phyloP scores from a whole-genome alignment of 2,888 invertebrate genomes.

The Euphydryas editha region DNA sequence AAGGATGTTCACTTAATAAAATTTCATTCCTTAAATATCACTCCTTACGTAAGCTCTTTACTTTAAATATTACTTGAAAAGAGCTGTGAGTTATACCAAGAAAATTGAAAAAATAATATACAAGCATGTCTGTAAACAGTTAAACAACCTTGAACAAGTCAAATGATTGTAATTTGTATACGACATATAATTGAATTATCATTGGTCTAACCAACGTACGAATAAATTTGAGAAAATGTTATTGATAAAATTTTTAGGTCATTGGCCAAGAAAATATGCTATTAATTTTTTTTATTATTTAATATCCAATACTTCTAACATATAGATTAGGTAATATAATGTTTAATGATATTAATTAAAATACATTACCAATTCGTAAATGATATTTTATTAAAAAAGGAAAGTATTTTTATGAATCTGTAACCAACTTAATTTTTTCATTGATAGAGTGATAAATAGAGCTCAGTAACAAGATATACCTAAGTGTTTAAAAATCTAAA shows the following conservation, averaged over 20 bases:
- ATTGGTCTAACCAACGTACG: conserved; percentile 8
- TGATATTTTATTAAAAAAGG: too few relatives aligned
- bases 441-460: too few relatives aligned
- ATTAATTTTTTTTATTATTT: too few relatives aligned
- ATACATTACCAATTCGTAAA: too few relatives aligned
- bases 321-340: too few relatives aligned
- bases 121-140: conserved; percentile 15
- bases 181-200: conserved; percentile 26
- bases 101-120: neutral
- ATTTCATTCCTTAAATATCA: neutral
- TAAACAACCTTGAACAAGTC: conserved; percentile 16
- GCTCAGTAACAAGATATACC: too few relatives aligned
- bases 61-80: neutral
- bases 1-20: conserved; percentile 21
- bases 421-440: too few relatives aligned
- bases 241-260: neutral
- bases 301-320: too few relatives aligned
- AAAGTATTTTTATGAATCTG: too few relatives aligned
- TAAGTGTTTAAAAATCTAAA: too few relatives aligned
- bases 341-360: too few relatives aligned
- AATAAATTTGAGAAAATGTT: neutral
- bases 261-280: too few relatives aligned
- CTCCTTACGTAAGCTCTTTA: neutral
- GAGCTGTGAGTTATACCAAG: neutral
- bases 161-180: conserved; percentile 27